Conservation (phyloP, 2,888 invertebrate species). For the Eupithecia dodoneata region DNA sequence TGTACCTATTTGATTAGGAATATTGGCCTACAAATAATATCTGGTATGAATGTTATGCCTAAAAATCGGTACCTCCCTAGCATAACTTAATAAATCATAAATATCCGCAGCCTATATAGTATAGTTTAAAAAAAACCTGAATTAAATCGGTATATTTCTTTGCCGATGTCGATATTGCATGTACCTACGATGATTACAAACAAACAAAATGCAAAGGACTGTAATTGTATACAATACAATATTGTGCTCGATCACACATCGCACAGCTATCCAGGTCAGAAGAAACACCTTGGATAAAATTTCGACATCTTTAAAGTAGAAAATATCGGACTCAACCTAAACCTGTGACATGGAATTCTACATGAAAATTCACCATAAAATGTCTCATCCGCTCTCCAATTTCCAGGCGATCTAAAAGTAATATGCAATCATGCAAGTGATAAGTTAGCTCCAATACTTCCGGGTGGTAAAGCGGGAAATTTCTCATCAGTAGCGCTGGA, state of each 20-base stretch:
- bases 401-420: conserved; percentile 41
- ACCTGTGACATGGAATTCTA: too few relatives aligned
- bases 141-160: too few relatives aligned
- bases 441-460: conserved; percentile 55
- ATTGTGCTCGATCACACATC: background rate
- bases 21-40: background rate
- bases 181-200: background rate
- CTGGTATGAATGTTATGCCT: background rate
- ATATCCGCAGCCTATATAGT: background rate
- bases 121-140: too few relatives aligned
- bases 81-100: background rate
- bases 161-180: background rate
- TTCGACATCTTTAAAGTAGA: background rate
- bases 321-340: background rate
- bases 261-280: background rate
- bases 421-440: conserved; percentile 39
- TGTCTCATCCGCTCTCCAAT: conserved; percentile 16
- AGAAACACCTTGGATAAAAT: background rate
- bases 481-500: conserved; percentile 68
- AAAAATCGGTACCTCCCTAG: background rate
- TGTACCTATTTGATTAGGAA: too few relatives aligned
- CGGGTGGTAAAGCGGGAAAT: conserved; percentile 73
- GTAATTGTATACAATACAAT: too few relatives aligned
- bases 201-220: background rate
- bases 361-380: background rate